Conservation (phyloP, 2,797 vertebrate species). For the Parambassis ranga region DNA sequence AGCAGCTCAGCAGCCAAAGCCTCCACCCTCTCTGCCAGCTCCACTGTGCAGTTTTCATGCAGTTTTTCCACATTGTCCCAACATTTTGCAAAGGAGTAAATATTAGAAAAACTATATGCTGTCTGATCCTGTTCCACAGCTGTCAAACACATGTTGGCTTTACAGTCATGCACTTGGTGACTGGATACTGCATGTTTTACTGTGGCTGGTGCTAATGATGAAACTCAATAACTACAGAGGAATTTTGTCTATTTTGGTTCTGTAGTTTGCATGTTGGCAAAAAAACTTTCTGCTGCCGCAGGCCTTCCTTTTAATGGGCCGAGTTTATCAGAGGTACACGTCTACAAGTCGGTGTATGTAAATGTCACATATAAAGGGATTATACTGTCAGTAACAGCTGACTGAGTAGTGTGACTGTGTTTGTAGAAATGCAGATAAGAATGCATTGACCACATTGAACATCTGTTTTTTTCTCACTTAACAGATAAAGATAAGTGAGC, state of each 20-base stretch:
- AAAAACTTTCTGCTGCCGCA: background rate
- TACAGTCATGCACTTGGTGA: background rate
- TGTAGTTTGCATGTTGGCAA: slow-evolving; percentile 1
- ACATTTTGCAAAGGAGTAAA: too few relatives aligned
- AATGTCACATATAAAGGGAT: background rate
- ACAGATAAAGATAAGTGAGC: background rate
- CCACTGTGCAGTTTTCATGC: too few relatives aligned
- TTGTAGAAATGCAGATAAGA: background rate
- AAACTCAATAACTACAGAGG: background rate
- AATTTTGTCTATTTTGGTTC: slow-evolving; percentile 16
- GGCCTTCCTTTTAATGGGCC: slow-evolving; percentile 7
- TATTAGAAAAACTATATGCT: too few relatives aligned
- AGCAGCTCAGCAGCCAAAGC: slow-evolving; percentile 29
- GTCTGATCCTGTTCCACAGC: background rate
- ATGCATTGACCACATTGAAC: too few relatives aligned
- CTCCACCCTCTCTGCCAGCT: slow-evolving; percentile 12
- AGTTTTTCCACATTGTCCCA: too few relatives aligned
- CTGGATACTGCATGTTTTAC: background rate
- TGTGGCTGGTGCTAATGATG: background rate
- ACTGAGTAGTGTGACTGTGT: background rate
- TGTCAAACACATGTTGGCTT: background rate
- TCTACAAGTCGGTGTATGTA: too few relatives aligned
- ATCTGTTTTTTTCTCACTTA: background rate
- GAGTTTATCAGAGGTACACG: background rate
- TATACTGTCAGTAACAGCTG: background rate